Evolutionary conservation across 1,140 invertebrate genomes (phyloP), one percentile per base, ranked within the genome.

Genomic region (Drosophila oshimai): DNA sequence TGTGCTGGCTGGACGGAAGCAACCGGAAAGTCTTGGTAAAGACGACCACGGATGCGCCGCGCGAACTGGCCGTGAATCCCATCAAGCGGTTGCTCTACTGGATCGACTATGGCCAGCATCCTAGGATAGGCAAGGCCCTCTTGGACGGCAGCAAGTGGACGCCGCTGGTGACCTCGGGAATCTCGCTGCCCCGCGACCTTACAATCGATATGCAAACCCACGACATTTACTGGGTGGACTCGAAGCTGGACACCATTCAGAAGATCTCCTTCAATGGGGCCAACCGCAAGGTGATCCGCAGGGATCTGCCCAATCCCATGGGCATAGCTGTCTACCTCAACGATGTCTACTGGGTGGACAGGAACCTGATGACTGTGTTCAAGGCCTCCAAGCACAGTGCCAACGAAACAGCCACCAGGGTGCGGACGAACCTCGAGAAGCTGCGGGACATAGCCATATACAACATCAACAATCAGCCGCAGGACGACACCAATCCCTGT

Each of bases 71-170:
- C 3, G 98, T 99, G 0, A 99, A 99, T 92, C 99, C 99, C 0
- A 94, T 99, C 5, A 98, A 98, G 90, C 93, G 97, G 62, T 93
- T 96, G 13, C 91, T 99, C 0, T 99, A 99, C 90, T 99, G 98
- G 98, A 98, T 99, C 55, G 98, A 99, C 91, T 98, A 98, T 83
- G 98, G 98, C 0, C 98, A 99, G 89, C 98, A 98, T 91, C 98
- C 98, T 0, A 94, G 96, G 74, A 99, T 99, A 37, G 97, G 98
- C 3, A 96, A 96, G 87, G 94, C 97, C 0, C 94, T 95, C 74
- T 92, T 99, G 1, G 98, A 99, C 89, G 98, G 98, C 2, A 94
- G 94, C 13, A 96, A 97, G 74, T 97, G 97, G 94, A 94, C 93
- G 17, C 95, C 96, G 0, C 93, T 99, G 22, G 96, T 99, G 0